Base-by-base conservation (phyloP, 2,113 vertebrate genomes). In the Rhinolophus sinicus region DNA sequence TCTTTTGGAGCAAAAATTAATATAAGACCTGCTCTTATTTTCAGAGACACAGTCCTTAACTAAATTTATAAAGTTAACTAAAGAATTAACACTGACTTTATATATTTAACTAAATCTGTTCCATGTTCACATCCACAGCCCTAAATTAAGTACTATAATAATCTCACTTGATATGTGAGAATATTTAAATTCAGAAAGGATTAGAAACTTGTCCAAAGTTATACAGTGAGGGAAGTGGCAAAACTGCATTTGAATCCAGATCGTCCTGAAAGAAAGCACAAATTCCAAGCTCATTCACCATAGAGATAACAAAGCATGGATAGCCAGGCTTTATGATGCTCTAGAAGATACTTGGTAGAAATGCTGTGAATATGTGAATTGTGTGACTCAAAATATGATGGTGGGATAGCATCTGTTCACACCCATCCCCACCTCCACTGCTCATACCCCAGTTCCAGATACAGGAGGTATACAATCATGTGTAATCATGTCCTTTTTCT, bases 101-200 rank as follows among this genome's bases (percentile, higher is more conserved):
- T 35, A 14, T 62, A 38, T 24, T 70, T 64, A 72, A 38, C 14
- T 84, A 67, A 81, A 92, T 54, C 18, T 58, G 38, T 77, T 93
- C 92, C 67, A 67, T 65, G 85, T 88, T 67, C n/a, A 84, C 13
- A 44, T 30, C 35, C 38, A 82, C 18, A 56, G 33, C 18, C 67
- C 38, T 90, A 47, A 90, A 56, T 52, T 81, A 70, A 56, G 24
- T 81, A 73, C 35, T 86, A 72, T 40, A 47, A 47, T 65, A 40
- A 47, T 70, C 8, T 90, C 12, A 81, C 3, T 94, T 92, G 24
- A 82, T 19, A 78, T 35, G 40, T 33, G 52, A 87, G 81, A 96
- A 77, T 83, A 95, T 9, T 78, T n/a, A 83, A 76, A 16, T 76
- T 92, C 21, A 56, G 60, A 80, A 96, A 87, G 7, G 38, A n/a